These are phyloP conservation scores for Agonopterix subpropinquella DNA, from an alignment of 2,888 invertebrate species.

Conservation along the genomic window DNA sequence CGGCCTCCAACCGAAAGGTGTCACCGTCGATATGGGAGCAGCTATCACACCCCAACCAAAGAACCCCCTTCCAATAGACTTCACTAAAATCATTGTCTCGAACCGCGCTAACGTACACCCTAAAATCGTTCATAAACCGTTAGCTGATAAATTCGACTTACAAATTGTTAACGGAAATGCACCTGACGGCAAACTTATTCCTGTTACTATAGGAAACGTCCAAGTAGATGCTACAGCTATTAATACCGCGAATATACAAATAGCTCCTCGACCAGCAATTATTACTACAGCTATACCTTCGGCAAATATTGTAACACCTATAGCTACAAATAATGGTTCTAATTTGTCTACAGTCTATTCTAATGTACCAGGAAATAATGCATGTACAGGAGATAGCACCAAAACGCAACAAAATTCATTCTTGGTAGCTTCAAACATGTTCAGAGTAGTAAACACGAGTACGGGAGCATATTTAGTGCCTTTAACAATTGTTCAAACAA, in stretches of 20 bases:
- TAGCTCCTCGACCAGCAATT: no score
- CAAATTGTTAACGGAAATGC: not conserved
- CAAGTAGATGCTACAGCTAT: not conserved
- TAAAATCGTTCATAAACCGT: constrained; percentile 2
- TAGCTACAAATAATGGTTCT: no score
- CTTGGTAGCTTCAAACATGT: constrained; percentile 20
- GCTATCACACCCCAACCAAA: constrained; percentile 20
- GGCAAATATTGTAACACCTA: no score
- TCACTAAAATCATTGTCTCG: constrained; percentile 27
- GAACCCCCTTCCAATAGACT: constrained; percentile 39
- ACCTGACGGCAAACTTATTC: not conserved
- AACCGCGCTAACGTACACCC: constrained; percentile 14
- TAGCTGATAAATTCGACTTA: constrained; percentile 21
- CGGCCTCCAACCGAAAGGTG: constrained; percentile 16
- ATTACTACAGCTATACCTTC: no score
- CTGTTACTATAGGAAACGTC: not conserved
- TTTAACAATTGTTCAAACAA: constrained; percentile 15
- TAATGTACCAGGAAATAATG: no score
- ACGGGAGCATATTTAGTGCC: constrained; percentile 37
- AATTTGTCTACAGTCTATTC: no score
- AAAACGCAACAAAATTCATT: no score
- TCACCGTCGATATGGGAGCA: constrained; percentile 28
- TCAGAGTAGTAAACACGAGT: constrained; percentile 33
- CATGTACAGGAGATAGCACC: no score
- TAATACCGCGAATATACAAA: not conserved